Evolutionary conservation across 2,113 vertebrate genomes (phyloP).

Genomic region (Ageneiosus marmoratus): DNA sequence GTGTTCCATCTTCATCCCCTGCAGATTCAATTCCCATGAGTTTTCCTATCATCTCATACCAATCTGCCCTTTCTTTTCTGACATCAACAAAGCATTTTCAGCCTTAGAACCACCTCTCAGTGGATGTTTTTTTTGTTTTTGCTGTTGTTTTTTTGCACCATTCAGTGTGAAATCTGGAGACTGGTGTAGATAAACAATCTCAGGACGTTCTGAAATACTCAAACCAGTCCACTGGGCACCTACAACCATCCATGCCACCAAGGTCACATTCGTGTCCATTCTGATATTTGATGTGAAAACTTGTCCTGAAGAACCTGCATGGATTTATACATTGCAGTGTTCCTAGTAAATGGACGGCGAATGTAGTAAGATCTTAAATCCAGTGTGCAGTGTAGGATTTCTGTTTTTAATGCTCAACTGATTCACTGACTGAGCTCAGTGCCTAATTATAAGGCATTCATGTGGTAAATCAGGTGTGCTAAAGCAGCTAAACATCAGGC

Average conservation of each 20-base stretch:
- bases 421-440: not conserved
- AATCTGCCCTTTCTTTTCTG: not conserved
- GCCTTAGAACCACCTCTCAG: not conserved
- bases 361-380: not conserved
- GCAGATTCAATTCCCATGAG: no score
- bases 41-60: not conserved
- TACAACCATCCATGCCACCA: not conserved
- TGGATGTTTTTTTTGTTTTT: not conserved
- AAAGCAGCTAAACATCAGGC: not conserved
- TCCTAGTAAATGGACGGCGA: not conserved
- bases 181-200: not conserved
- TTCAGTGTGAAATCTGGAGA: not conserved
- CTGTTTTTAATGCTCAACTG: not conserved
- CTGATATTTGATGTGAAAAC: not conserved
- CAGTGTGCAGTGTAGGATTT: not conserved
- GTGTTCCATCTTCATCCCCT: no score
- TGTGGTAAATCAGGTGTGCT: not conserved
- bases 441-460: not conserved
- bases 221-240: not conserved
- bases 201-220: not conserved
- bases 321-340: not conserved
- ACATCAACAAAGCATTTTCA: not conserved
- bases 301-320: not conserved
- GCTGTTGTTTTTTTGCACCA: not conserved
- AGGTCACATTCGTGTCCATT: not conserved